Conservation (phyloP, 2,797 vertebrate genomes). For the Falco peregrinus region DNA sequence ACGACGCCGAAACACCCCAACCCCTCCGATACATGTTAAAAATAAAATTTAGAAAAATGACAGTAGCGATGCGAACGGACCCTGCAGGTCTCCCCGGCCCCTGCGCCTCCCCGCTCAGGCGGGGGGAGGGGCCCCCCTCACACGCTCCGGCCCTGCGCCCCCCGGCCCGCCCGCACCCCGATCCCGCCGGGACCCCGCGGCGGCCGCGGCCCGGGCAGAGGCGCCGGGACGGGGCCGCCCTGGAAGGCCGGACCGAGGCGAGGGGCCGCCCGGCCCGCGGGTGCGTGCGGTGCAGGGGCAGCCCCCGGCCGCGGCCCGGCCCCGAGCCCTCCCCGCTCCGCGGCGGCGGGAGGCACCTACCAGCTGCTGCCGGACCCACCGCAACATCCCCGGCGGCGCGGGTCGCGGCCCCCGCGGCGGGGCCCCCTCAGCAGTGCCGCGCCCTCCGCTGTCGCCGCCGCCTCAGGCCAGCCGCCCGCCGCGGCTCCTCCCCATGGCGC, state of each 20-base stretch:
- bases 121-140: not conserved
- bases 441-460: constrained; percentile 27
- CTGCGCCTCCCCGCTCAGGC: no score
- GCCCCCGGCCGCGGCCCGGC: not conserved
- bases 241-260: not conserved
- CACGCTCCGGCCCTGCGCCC: not conserved
- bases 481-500: constrained; percentile 38
- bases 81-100: not conserved
- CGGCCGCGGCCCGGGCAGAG: not conserved
- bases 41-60: fast-evolving
- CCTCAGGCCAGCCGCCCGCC: constrained; percentile 29
- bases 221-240: not conserved
- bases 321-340: not conserved
- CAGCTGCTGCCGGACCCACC: constrained; percentile 97
- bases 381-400: constrained; percentile 82
- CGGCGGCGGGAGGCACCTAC: constrained; percentile 72
- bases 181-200: not conserved
- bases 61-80: fast-evolving
- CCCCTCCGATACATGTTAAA: not conserved
- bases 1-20: not conserved
- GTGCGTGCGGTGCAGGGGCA: not conserved
- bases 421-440: not conserved
- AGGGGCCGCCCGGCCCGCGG: not conserved
- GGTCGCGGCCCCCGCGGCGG: not conserved
- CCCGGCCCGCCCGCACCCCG: not conserved